Evolutionary conservation across 2,797 vertebrate species (phyloP), one percentile per base, ranked within the genome.

Genomic region (Catostomus latipinnis): DNA sequence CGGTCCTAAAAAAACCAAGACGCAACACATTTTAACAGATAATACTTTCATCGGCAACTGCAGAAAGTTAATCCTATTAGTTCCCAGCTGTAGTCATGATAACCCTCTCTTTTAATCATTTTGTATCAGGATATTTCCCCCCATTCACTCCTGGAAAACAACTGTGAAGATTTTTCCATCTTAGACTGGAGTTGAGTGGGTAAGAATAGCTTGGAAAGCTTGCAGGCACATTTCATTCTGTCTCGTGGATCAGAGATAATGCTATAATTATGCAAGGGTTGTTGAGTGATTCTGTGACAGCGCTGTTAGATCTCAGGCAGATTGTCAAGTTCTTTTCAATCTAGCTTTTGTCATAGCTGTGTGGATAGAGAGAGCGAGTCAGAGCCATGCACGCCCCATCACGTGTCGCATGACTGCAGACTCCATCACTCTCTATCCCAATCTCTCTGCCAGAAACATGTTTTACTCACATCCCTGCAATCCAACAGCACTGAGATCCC

Each of bases 41-140:
- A 45, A 83, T 84, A 82, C 86, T 86, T 79, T 74, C 70, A 56
- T 62, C 11, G 34, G 70, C 2, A 14, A 88, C 69, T 75, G 71
- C 80, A 85, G 88, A 86, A 84, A 85, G 80, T 87, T 89, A 88
- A 90, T 87, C 86, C 84, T 81, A 90, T 91, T 89, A 92, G 63
- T 12, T 5, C 74, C 70, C 76, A 81, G 74, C 61, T 18, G 83
- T 87, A 71, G 87, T 76, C 88, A 89, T 88, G 90, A 87, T 80
- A 87, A 92, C 89, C 22, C 43, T 77, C n/a, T 49, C 52, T 84
- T 57, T 83, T 78, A 87, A 80, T 70, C 34, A 70, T 71, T 61
- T 81, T 86, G 71, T 62, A 88, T 86, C 71, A 63, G 86, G 81
- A 88, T 80, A 50, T 69, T 22, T 81, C 86, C 76, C 16, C 82